phyloP scores from a whole-genome alignment of 2,797 vertebrate species.

The Pristis pectinata region DNA sequence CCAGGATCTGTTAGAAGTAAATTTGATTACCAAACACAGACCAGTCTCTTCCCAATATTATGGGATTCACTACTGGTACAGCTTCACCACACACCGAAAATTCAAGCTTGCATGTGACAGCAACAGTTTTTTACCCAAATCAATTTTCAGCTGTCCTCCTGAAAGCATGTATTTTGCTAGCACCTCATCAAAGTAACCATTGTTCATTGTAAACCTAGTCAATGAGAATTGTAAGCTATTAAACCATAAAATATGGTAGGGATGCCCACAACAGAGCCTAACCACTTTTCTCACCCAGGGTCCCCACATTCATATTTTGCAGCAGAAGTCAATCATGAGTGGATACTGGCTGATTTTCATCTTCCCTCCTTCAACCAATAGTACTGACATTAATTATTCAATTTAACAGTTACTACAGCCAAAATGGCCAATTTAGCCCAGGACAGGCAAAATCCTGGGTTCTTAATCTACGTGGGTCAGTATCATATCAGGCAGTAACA shows the following conservation, averaged over 20 bases:
- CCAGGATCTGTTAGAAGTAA: slow-evolving; percentile 46
- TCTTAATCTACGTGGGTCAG: neutral
- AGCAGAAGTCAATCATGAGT: neutral
- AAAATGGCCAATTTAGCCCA: neutral
- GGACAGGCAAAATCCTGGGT: neutral
- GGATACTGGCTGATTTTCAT: neutral
- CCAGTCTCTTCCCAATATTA: neutral
- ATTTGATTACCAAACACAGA: slow-evolving; percentile 28
- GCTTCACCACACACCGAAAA: neutral
- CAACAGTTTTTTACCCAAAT: neutral
- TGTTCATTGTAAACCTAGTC: neutral
- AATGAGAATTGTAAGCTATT: neutral
- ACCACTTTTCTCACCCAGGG: neutral
- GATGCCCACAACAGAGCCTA: neutral
- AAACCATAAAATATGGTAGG: neutral
- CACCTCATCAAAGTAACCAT: neutral
- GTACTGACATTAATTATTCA: neutral
- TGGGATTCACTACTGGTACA: neutral
- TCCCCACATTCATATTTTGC: neutral
- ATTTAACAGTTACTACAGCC: neutral
- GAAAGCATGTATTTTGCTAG: neutral
- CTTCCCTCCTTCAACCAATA: neutral
- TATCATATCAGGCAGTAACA: neutral
- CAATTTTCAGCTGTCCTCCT: neutral
- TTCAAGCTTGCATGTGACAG: neutral